phyloP scores from a whole-genome alignment of 2,113 vertebrate species.

The Caloenas nicobarica region DNA sequence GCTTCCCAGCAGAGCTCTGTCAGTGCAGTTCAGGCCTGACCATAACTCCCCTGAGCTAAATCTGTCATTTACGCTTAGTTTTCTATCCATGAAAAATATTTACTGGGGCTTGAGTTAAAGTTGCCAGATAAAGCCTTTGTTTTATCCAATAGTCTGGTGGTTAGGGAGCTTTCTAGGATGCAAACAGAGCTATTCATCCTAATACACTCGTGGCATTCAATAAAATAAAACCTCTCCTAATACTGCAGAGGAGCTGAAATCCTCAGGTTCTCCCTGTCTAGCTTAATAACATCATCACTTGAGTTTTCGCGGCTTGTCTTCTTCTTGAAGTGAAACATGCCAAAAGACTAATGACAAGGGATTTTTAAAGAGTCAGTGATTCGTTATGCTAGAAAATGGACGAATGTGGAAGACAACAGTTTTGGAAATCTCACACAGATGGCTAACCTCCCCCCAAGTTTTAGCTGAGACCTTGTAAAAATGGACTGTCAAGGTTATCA shows the following conservation, averaged over 20 bases:
- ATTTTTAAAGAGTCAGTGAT: constrained; percentile 25
- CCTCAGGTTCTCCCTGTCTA: constrained; percentile 42
- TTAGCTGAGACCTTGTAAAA: constrained; percentile 55
- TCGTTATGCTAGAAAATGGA: constrained; percentile 27
- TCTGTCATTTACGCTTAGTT: constrained; percentile 49
- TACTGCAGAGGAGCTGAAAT: constrained; percentile 37
- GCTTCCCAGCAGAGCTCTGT: constrained; percentile 56
- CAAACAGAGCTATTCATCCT: neutral
- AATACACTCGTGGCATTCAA: neutral
- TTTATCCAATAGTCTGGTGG: neutral
- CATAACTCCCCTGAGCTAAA: constrained; percentile 38
- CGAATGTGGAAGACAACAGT: neutral
- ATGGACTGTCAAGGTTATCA: constrained; percentile 19
- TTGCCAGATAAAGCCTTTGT: constrained; percentile 43
- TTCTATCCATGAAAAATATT: constrained; percentile 49
- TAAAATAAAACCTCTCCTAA: constrained; percentile 27
- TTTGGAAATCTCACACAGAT: neutral
- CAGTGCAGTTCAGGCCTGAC: constrained; percentile 40
- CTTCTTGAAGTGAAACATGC: constrained; percentile 35
- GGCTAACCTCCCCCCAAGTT: neutral
- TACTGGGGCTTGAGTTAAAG: constrained; percentile 15
- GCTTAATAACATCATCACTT: constrained; percentile 29
- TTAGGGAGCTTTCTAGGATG: constrained; percentile 22
- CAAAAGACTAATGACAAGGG: constrained; percentile 46
- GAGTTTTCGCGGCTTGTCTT: constrained; percentile 20